A percentile compares a stretch with the other conserved stretches of the same genome.
Evolutionary conservation across 2,797 vertebrate genomes (phyloP).

Genomic region (Arctocebus calabarensis): DNA sequence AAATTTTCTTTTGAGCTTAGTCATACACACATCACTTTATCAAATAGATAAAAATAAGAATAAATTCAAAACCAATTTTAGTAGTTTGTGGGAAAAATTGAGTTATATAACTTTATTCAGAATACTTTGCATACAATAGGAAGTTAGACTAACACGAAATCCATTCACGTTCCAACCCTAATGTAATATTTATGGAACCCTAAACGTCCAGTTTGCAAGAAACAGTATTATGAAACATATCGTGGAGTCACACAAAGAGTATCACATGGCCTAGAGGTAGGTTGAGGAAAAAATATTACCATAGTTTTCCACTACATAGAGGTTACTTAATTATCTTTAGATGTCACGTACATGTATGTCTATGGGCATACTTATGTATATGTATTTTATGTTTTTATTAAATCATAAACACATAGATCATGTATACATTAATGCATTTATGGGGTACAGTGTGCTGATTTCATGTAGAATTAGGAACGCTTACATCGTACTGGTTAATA

Average conservation of each 20-base stretch:
- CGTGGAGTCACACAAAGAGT: not conserved
- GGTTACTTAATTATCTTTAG: not conserved
- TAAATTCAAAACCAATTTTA: conserved; percentile 27
- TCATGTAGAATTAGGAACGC: no score
- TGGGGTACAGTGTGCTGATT: no score
- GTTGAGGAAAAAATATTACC: not conserved
- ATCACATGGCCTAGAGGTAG: not conserved
- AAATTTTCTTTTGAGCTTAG: not conserved
- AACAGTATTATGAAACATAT: not conserved
- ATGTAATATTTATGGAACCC: not conserved
- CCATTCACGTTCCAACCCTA: conserved; percentile 5
- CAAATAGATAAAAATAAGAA: not conserved
- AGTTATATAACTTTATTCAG: not conserved
- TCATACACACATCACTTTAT: not conserved
- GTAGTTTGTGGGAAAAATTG: not conserved
- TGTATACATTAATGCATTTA: no score
- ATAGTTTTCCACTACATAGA: not conserved
- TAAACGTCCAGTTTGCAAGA: conserved; percentile 8
- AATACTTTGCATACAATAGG: not conserved
- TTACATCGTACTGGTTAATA: no score
- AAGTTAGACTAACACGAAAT: not conserved
- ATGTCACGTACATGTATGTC: not conserved
- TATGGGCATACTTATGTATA: not conserved
- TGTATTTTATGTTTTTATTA: not conserved
- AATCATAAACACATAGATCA: not conserved